These are phyloP conservation scores for Montipora sp. DNA, from an alignment of 64 coral and sea anemone species.

Conservation along the genomic window DNA sequence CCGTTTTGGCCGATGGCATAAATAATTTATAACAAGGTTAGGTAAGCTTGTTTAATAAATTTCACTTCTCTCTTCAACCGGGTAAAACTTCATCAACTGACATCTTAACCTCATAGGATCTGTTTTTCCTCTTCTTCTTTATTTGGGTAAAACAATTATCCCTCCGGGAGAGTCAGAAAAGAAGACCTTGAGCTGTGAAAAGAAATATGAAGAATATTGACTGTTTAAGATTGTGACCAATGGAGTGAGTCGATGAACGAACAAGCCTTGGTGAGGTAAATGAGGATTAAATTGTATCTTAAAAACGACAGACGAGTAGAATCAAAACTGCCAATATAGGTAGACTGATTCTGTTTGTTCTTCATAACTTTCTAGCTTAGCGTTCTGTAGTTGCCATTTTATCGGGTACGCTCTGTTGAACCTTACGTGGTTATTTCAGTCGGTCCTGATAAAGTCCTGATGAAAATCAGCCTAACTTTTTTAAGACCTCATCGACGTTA, in stretches of 20 bases:
- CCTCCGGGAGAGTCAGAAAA: neutral
- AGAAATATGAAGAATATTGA: neutral
- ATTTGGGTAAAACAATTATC: neutral
- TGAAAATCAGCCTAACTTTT: too few relatives aligned
- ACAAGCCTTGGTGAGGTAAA: neutral
- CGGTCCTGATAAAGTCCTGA: too few relatives aligned
- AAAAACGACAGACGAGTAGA: neutral
- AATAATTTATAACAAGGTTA: conserved; percentile 32
- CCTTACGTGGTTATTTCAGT: too few relatives aligned
- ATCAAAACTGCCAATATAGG: too few relatives aligned
- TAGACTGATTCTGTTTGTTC: too few relatives aligned
- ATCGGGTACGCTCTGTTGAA: too few relatives aligned
- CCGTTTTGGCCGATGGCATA: neutral
- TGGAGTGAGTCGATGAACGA: neutral
- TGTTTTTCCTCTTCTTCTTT: neutral
- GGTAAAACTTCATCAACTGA: neutral
- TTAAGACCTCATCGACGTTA: too few relatives aligned
- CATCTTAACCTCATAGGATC: neutral
- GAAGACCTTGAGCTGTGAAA: neutral
- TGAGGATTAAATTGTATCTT: neutral
- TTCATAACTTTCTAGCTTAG: too few relatives aligned
- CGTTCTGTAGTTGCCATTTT: too few relatives aligned
- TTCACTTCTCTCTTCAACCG: neutral
- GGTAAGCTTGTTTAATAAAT: conserved; percentile 35
- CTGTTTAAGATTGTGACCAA: neutral